phyloP scores from a whole-genome alignment of 35 echinoderm and acorn worm species.

The Holothuria glaberrima region DNA sequence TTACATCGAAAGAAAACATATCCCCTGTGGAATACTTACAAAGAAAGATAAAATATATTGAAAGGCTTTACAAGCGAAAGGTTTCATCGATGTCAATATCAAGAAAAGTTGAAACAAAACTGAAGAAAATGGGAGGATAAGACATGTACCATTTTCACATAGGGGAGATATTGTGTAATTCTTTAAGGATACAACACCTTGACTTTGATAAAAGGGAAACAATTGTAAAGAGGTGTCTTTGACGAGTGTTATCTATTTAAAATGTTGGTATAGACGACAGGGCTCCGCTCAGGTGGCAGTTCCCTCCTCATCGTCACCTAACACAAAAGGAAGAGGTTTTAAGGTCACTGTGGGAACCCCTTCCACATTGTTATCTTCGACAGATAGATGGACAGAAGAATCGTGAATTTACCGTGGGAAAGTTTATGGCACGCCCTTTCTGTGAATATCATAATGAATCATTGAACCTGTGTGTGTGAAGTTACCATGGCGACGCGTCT shows the following conservation, averaged over 20 bases:
- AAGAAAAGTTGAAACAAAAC: too few species aligned
- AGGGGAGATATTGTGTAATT: too few species aligned
- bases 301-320: conserved; percentile 21
- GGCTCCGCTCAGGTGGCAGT: conserved; percentile 16
- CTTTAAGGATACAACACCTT: conserved; percentile 11
- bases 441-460: conserved; percentile 41
- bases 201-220: conserved; percentile 15
- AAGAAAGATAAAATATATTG: too few species aligned
- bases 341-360: conserved; percentile 34
- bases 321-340: not conserved
- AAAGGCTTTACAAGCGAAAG: too few species aligned
- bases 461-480: not conserved
- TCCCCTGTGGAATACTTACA: too few species aligned
- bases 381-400: too few species aligned
- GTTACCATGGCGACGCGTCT: not conserved
- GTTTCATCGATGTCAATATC: too few species aligned
- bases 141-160: too few species aligned
- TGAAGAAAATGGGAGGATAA: too few species aligned
- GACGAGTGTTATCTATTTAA: conserved; percentile 47
- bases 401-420: conserved; percentile 7
- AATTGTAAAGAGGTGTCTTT: conserved; percentile 20
- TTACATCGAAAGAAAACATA: too few species aligned
- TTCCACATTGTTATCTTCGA: too few species aligned
- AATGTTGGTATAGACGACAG: conserved; percentile 26
- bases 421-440: conserved; percentile 32